These are phyloP conservation scores for Trichechus manatus DNA, from an alignment of 2,113 vertebrate species.

Conservation along the genomic window DNA sequence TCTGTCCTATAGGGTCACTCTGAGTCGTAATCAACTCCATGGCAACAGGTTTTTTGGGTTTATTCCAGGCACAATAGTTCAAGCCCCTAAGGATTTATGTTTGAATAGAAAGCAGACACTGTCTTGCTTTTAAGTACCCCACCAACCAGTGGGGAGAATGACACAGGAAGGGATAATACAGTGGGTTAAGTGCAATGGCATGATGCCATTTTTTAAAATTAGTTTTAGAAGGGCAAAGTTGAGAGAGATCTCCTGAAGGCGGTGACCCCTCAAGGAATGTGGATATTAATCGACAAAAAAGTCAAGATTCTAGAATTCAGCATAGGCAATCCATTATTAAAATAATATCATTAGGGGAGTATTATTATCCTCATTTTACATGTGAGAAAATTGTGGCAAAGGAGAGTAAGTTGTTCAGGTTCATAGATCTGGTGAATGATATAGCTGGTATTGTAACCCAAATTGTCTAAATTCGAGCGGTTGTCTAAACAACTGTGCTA, in stretches of 20 bases:
- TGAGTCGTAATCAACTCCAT: too few species aligned
- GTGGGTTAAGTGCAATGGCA: neutral
- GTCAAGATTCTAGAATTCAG: neutral
- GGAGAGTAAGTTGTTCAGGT: neutral
- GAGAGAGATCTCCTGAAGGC: neutral
- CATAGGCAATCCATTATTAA: neutral
- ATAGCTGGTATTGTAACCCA: neutral
- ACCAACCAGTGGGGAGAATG: neutral
- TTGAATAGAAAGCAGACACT: neutral
- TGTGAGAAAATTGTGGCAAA: neutral
- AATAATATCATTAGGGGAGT: neutral
- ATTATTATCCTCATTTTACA: neutral
- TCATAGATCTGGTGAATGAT: neutral
- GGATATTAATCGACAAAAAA: neutral
- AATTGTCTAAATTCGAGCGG: neutral
- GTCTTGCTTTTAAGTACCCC: neutral
- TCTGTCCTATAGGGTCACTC: too few species aligned
- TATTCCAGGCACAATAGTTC: neutral
- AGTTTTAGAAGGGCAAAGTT: neutral
- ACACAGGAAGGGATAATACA: neutral
- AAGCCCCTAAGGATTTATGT: neutral
- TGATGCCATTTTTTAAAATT: too few species aligned
- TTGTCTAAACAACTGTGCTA: neutral
- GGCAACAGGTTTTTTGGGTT: too few species aligned
- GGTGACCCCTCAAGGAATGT: neutral